phyloP scores from a whole-genome alignment of 1,140 invertebrate species.

The Drosophila mayri region DNA sequence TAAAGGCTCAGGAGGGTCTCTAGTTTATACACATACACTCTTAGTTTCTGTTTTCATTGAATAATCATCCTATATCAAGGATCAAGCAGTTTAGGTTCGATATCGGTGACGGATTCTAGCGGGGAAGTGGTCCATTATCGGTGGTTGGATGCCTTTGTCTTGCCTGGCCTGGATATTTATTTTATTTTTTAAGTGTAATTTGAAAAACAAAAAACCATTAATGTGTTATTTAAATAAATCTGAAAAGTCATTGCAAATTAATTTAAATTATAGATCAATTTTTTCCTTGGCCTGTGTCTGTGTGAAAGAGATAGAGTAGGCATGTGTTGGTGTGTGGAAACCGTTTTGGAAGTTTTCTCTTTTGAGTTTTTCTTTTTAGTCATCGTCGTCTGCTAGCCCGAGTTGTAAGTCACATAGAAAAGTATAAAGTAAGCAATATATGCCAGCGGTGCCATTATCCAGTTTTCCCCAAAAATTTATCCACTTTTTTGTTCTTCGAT shows the following conservation, averaged over 20 bases:
- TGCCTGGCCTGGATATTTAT: slow-evolving; percentile 19
- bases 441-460: slow-evolving; percentile 29
- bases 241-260: not conserved
- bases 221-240: too few relatives aligned
- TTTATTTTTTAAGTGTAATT: not conserved
- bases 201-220: too few relatives aligned
- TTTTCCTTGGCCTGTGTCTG: not conserved
- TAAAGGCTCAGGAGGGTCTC: slow-evolving; percentile 50
- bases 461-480: not conserved
- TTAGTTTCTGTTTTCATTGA: slow-evolving; percentile 19
- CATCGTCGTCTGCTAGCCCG: slow-evolving; percentile 20
- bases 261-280: not conserved
- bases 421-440: slow-evolving; percentile 45
- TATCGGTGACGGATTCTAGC: slow-evolving; percentile 20
- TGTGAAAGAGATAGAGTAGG: slow-evolving; percentile 5
- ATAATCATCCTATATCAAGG: slow-evolving; percentile 8
- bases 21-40: slow-evolving; percentile 29
- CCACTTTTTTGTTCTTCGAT: slow-evolving; percentile 9
- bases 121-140: slow-evolving; percentile 50
- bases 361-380: slow-evolving; percentile 29
- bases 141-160: slow-evolving; percentile 48
- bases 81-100: slow-evolving; percentile 14
- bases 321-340: slow-evolving; percentile 42
- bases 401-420: slow-evolving; percentile 52
- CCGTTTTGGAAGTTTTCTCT: slow-evolving; percentile 41